These are phyloP conservation scores for Anodontia alba DNA, from an alignment of 2,888 invertebrate genomes.

Conservation along the genomic window DNA sequence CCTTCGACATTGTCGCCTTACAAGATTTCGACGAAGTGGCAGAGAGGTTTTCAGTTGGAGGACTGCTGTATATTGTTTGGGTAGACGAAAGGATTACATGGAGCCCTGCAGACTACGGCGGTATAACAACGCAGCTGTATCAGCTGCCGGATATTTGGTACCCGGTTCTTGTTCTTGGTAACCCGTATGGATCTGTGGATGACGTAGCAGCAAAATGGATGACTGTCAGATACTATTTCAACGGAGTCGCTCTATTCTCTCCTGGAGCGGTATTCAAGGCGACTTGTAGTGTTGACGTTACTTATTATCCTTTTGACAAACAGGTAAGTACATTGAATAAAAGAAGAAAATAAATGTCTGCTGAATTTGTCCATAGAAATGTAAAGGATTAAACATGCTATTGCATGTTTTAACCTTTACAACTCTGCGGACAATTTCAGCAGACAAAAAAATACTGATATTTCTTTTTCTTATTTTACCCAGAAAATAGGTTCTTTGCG, in stretches of 20 bases:
- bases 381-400: no score
- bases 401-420: no score
- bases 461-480: no score
- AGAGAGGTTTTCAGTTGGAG: conserved; percentile 36
- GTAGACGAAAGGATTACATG: conserved; percentile 20
- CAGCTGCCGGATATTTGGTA: conserved; percentile 30
- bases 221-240: conserved; percentile 24
- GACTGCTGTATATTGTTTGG: conserved; percentile 29
- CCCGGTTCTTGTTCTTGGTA: conserved; percentile 35
- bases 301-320: conserved; percentile 45
- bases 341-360: no score
- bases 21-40: conserved; percentile 44
- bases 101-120: conserved; percentile 10
- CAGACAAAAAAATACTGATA: no score
- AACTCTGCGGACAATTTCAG: no score
- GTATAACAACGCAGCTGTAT: not conserved
- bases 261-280: conserved; percentile 30
- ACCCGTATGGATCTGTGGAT: conserved; percentile 28
- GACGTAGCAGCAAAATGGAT: conserved; percentile 34
- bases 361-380: no score
- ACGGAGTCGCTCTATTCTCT: conserved; percentile 31
- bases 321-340: conserved; percentile 22
- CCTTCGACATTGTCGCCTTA: conserved; percentile 40
- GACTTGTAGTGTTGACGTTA: conserved; percentile 35
- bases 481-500: no score